Evolutionary conservation across 2,113 vertebrate genomes (phyloP).

Genomic region (Lepus americanus): DNA sequence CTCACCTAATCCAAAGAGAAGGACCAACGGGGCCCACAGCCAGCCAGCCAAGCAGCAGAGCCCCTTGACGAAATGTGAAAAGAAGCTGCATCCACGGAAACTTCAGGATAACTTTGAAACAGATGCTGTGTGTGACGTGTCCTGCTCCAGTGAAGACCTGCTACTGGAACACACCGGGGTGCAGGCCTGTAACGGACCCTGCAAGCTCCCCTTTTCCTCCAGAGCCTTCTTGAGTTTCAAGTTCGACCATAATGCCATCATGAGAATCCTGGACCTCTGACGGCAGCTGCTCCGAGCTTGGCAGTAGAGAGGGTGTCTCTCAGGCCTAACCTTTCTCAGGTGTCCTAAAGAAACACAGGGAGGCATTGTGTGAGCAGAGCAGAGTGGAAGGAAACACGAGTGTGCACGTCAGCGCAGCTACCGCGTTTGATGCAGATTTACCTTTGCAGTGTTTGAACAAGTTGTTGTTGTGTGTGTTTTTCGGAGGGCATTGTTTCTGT

Average conservation of each 20-base stretch:
- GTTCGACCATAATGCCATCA: constrained; percentile 96
- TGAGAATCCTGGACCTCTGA: constrained; percentile 97
- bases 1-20: constrained; percentile 92
- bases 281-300: constrained; percentile 62
- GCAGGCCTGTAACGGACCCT: constrained; percentile 88
- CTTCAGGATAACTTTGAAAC: constrained; percentile 95
- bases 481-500: constrained; percentile 85
- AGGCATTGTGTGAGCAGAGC: constrained; percentile 84
- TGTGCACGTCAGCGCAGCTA: constrained; percentile 87
- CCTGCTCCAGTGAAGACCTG: constrained; percentile 87
- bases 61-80: constrained; percentile 91
- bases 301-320: constrained; percentile 83
- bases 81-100: constrained; percentile 92
- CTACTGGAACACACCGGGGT: constrained; percentile 84
- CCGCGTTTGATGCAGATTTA: constrained; percentile 84
- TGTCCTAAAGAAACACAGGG: constrained; percentile 87
- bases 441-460: constrained; percentile 87
- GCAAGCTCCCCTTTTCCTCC: constrained; percentile 91
- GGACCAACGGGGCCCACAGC: constrained; percentile 88
- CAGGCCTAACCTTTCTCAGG: constrained; percentile 90
- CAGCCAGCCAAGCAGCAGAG: constrained; percentile 87
- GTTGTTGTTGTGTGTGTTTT: constrained; percentile 84
- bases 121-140: constrained; percentile 86
- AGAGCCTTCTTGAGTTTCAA: constrained; percentile 95
- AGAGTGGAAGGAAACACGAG: constrained; percentile 82